Evolutionary conservation across 2,113 vertebrate species (phyloP), one percentile per base, ranked within the genome.

Genomic region (Hemibates koningsi): DNA sequence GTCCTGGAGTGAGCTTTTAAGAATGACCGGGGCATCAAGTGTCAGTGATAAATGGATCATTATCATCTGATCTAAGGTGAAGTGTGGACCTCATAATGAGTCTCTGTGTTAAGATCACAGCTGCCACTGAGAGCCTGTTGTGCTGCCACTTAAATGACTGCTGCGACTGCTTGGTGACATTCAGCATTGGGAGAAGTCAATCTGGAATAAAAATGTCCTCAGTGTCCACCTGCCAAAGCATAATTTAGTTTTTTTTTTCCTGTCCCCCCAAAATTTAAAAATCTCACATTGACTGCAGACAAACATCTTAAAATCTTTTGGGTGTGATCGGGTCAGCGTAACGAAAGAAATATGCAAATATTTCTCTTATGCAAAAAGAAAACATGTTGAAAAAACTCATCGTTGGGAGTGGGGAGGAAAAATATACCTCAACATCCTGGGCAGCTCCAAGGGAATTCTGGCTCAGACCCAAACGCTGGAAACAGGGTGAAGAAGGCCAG

Each of bases 11-110:
- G 91, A 94, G 95, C 94, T 92, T 92, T 87, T 93, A 91, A 80
- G 90, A 92, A 92, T 92, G 93, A 95, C 89, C 90, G 85, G 66
- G 52, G 83, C 86, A 86, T 91, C 89, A 89, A 86, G 92, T 92
- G 90, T 90, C 85, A 24, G 88, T 85, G 90, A 92, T 96, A 96
- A 97, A 96, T 95, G 92, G 94, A 88, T 96, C 90, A 94, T 96
- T 95, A 96, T 87, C 95, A 95, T 95, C 84, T 87, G 89, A 94
- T 93, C 93, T 89, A 24, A 93, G 91, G 91, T 87, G 92, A 93
- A 90, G 93, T 93, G 90, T 95, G 92, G 90, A 86, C n/a, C 91
- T 83, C 84, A 92, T 94, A 96, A 95, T 95, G 92, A 95, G 91
- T 21, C 81, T 71, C 68, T 82, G 59, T 48, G 80, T 90, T 83